Evolutionary conservation across 2,888 invertebrate genomes (phyloP), one percentile per base, ranked within the genome.

Genomic region (Rhingia campestris): DNA sequence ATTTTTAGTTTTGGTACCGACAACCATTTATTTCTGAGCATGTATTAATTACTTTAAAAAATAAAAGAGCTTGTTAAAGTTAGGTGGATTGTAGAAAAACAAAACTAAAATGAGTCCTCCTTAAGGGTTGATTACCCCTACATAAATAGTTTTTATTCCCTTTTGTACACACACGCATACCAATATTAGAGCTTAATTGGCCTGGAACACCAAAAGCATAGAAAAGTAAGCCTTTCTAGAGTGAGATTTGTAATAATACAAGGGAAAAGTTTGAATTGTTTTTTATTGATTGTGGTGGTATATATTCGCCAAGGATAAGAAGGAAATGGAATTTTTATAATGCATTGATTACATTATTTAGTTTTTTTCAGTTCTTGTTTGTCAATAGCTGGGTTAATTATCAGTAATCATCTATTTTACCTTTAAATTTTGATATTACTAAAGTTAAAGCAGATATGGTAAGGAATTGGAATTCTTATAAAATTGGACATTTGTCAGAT

Each of bases 161-260:
- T 37, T 58, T 14, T 39, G 37, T 9, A n/a, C 51, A 69, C 37
- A 37, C 5, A 39, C 12, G 32, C 33, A 49, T n/a, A 39, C 61
- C 45, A 35, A 77, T 67, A 47, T 76, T 56, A 2, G 43, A 67
- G 37, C 66, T 67, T 77, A 82, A 82, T 82, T 82, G 81, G 66
- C 77, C 43, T 63, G 35, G 49, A 22, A 45, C 7, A 33, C 45
- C 45, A 59, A n/a, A 58, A 47, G 43, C 37, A 30, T 35, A 63
- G 9, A 73, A 67, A 43, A 59, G 10, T 41, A 9, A 41, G 10
- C 9, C 9, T 22, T 22, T 22, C 22, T 22, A 22, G 22, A 22
- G 22, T 37, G 37, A 9, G 37, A 0, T 37, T 3, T 37, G 37
- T 37, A 37, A 37, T 7, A 6, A 37, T 37, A 41, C 7, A 41